Percentiles rank a stretch among this genome's conserved stretches.
phyloP scores from a whole-genome alignment of 2,888 invertebrate genomes.

The Corbicula japonica region DNA sequence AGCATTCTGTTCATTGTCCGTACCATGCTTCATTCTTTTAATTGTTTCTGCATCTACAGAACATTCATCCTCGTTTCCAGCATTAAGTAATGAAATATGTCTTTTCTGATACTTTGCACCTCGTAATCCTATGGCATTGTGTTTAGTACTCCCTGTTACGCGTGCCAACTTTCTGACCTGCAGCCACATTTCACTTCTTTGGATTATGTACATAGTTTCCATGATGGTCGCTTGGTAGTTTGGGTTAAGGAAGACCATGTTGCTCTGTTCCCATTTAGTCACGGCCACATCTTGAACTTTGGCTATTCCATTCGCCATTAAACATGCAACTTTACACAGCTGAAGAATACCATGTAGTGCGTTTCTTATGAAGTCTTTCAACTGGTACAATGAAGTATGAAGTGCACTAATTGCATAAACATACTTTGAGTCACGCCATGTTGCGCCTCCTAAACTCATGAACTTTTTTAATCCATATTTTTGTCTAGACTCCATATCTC shows the following conservation, averaged over 20 bases:
- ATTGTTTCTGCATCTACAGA: background rate
- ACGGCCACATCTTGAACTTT: background rate
- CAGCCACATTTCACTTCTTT: too few relatives aligned
- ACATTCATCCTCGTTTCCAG: background rate
- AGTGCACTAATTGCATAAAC: slow-evolving; percentile 40
- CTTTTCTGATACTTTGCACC: slow-evolving; percentile 6
- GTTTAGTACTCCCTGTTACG: slow-evolving; percentile 6
- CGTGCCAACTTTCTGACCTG: background rate
- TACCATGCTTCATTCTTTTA: slow-evolving; percentile 31
- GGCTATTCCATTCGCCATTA: background rate
- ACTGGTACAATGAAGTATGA: slow-evolving; percentile 30
- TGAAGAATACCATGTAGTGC: background rate
- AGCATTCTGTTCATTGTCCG: slow-evolving; percentile 35
- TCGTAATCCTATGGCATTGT: slow-evolving; percentile 24
- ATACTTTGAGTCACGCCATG: slow-evolving; percentile 28
- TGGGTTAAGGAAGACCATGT: slow-evolving; percentile 10
- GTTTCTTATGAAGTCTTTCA: slow-evolving; percentile 12
- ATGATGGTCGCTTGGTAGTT: too few relatives aligned
- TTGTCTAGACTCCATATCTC: slow-evolving; percentile 21
- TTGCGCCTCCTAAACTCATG: slow-evolving; percentile 25
- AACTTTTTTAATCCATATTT: slow-evolving; percentile 40
- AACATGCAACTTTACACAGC: background rate
- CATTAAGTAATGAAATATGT: slow-evolving; percentile 6
- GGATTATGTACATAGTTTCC: too few relatives aligned
- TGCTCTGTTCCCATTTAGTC: background rate